phyloP scores from a whole-genome alignment of 1,140 invertebrate genomes.

The Anastrepha obliqua region DNA sequence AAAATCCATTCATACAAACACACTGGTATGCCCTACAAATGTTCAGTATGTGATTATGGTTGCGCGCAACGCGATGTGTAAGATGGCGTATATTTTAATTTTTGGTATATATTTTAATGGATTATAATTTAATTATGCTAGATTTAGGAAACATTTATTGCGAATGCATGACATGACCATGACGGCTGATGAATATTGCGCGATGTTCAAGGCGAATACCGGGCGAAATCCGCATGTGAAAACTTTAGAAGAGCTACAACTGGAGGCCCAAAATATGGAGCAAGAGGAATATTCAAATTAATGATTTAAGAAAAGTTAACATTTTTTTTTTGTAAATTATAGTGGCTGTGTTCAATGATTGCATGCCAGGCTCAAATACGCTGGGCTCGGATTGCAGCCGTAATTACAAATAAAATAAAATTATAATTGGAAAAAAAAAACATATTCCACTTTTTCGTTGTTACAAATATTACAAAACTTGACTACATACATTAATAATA shows the following conservation, averaged over 20 bases:
- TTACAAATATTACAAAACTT: too few relatives aligned
- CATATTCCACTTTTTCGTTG: too few relatives aligned
- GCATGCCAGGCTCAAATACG: too few relatives aligned
- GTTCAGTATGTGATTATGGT: not conserved
- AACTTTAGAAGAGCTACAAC: conserved; percentile 27
- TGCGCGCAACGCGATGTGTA: conserved; percentile 38
- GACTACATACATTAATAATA: too few relatives aligned
- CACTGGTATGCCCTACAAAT: conserved; percentile 36
- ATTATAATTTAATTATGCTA: not conserved
- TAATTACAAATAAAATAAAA: too few relatives aligned
- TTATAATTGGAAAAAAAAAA: too few relatives aligned
- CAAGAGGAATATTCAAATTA: not conserved
- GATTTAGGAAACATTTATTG: conserved; percentile 29
- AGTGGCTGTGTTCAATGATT: too few relatives aligned
- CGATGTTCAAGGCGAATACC: conserved; percentile 36
- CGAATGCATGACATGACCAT: conserved; percentile 26
- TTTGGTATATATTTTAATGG: too few relatives aligned
- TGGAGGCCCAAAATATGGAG: not conserved
- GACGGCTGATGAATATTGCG: conserved; percentile 32
- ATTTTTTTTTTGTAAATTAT: too few relatives aligned
- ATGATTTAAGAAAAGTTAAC: not conserved
- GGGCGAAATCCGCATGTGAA: conserved; percentile 20
- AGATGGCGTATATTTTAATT: not conserved
- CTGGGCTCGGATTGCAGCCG: too few relatives aligned
- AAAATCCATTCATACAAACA: conserved; percentile 35